These are phyloP conservation scores for Laodelphax striatellus DNA, from an alignment of 1,140 invertebrate species.

Conservation along the genomic window DNA sequence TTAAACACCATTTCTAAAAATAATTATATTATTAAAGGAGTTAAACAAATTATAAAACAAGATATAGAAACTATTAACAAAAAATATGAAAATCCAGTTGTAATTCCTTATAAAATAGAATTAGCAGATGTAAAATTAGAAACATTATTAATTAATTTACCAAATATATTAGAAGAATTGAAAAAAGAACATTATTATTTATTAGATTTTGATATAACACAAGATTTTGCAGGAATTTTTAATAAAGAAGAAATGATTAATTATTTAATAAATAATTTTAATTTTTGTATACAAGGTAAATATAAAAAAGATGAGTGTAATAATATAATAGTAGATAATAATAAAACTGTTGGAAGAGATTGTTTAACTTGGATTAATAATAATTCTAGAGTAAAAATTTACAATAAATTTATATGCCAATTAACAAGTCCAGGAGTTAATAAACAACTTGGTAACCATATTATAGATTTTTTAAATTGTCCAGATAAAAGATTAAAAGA, in stretches of 20 bases:
- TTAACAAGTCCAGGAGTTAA: conserved; percentile 1
- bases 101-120: not conserved
- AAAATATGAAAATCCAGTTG: not conserved
- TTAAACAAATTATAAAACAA: not conserved
- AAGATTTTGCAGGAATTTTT: conserved; percentile 4
- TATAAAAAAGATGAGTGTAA: not conserved
- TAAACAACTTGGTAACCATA: conserved; percentile 6
- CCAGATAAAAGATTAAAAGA: conserved; percentile 11
- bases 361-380: conserved; percentile 6
- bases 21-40: not conserved
- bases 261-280: not conserved
- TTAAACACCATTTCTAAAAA: not conserved
- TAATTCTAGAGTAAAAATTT: conserved; percentile 7
- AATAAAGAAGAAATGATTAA: not conserved
- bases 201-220: conserved; percentile 7
- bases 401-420: conserved; percentile 11
- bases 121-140: not conserved
- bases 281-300: not conserved
- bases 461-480: conserved; percentile 10
- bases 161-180: not conserved
- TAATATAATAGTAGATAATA: conserved; percentile 1
- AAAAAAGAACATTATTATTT: conserved; percentile 8
- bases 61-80: not conserved
- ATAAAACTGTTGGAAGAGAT: conserved; percentile 4
- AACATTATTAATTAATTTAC: not conserved